Evolutionary conservation across 2,797 vertebrate species (phyloP), one percentile per base, ranked within the genome.

Genomic region (Rachycentron canadum): DNA sequence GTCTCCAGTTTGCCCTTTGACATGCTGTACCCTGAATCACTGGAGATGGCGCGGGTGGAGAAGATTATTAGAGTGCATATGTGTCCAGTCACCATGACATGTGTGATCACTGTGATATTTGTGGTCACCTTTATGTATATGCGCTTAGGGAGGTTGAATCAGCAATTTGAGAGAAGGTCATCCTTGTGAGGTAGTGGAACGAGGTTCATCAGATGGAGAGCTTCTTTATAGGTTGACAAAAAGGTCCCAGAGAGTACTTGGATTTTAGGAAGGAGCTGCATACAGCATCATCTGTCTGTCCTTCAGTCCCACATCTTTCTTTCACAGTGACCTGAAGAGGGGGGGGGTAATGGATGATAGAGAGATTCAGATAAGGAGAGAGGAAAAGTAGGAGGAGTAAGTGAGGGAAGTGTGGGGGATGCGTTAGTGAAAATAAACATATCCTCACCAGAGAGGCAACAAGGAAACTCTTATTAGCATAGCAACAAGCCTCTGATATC

Each of bases 361-460:
- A 63, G 56, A 67, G 52, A 57, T 38, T 56, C 68, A 70, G 77
- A 69, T 36, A 67, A 61, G 41, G 45, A 30, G 77, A 61, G 49
- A 45, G 43, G 19, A 45, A 45, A 69, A 83, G 76, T 28, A 71
- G 72, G 65, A 85, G 69, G 76, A 84, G 75, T 64, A 72, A 76
- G 74, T 83, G 76, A 76, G 66, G 63, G 63, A 84, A 68, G 76
- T 71, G 82, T 82, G 86, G 79, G 58, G 83, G 89, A 79, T 76
- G 75, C 8, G 26, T 86, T 83, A 59, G 85, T 88, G 70, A 90
- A 87, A 86, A 91, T 88, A 91, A 89, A 88, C 87, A 91, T 84
- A 82, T 86, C 82, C 76, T 91, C 73, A 75, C 81, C 58, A 81
- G 75, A 85, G 73, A 87, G 69, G 78, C 62, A 69, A 86, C 84